phyloP scores from a whole-genome alignment of 2,113 vertebrate genomes.

The Sterrhoptilus dennistouni region DNA sequence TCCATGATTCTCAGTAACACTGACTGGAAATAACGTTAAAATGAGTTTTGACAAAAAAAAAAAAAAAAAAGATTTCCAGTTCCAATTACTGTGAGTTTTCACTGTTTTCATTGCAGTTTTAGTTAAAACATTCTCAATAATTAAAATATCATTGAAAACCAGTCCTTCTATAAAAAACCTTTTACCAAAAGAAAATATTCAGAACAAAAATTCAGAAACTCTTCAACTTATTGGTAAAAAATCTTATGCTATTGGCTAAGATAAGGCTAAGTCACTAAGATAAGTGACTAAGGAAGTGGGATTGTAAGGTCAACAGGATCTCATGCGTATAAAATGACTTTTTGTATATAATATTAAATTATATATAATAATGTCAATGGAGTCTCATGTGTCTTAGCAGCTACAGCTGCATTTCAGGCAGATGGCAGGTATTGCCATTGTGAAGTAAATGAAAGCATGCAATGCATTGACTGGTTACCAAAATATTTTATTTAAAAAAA shows the following conservation, averaged over 20 bases:
- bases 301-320: not conserved
- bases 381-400: not conserved
- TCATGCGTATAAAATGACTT: not conserved
- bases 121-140: not conserved
- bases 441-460: not conserved
- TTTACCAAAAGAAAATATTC: not conserved
- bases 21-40: not conserved
- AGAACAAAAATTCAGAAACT: not conserved
- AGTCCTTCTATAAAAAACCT: not conserved
- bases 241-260: not conserved
- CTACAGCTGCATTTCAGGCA: not conserved
- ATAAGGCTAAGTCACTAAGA: too few species aligned
- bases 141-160: not conserved
- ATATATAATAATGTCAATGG: not conserved
- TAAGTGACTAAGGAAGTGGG: not conserved
- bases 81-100: not conserved
- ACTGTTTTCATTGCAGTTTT: not conserved
- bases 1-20: not conserved
- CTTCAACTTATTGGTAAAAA: not conserved
- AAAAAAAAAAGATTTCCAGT: not conserved
- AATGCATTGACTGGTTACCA: not conserved
- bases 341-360: not conserved
- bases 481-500: not conserved
- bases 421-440: not conserved
- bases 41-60: not conserved